Evolutionary conservation across 2,797 vertebrate species (phyloP).

Genomic region (Periophthalmus magnuspinnatus): DNA sequence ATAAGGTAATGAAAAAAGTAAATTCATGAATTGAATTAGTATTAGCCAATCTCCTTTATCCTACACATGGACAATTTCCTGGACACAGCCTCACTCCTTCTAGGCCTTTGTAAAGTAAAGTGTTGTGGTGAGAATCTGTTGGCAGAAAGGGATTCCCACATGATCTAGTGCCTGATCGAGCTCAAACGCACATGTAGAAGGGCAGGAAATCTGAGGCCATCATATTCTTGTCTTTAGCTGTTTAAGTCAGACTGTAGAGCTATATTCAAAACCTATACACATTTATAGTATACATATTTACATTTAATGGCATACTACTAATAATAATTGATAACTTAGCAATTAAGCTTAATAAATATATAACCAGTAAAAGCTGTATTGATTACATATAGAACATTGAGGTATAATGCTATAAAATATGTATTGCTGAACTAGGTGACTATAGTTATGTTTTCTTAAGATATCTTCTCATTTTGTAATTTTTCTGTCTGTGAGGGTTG

Average conservation of each 20-base stretch:
- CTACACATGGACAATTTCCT: conserved; percentile 20
- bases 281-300: conserved; percentile 78
- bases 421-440: conserved; percentile 83
- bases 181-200: conserved; percentile 31
- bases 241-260: conserved; percentile 51
- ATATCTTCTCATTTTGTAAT: conserved; percentile 54
- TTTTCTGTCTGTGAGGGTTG: conserved; percentile 72
- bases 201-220: conserved; percentile 61
- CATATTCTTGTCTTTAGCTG: conserved; percentile 68
- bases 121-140: conserved; percentile 29
- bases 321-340: conserved; percentile 86
- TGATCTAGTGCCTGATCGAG: conserved; percentile 67
- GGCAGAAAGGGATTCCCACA: conserved; percentile 45
- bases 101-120: conserved; percentile 19
- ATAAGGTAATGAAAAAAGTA: conserved; percentile 4
- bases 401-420: conserved; percentile 81
- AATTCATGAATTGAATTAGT: conserved; percentile 31
- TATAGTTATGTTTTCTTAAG: conserved; percentile 65
- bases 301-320: conserved; percentile 81
- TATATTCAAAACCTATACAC: conserved; percentile 69
- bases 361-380: conserved; percentile 81
- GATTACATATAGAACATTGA: conserved; percentile 83
- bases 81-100: conserved; percentile 15
- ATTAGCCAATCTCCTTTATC: conserved; percentile 14
- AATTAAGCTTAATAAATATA: conserved; percentile 84